These are phyloP conservation scores for Pachycephala philippinensis DNA, from an alignment of 2,113 vertebrate species.

Conservation along the genomic window DNA sequence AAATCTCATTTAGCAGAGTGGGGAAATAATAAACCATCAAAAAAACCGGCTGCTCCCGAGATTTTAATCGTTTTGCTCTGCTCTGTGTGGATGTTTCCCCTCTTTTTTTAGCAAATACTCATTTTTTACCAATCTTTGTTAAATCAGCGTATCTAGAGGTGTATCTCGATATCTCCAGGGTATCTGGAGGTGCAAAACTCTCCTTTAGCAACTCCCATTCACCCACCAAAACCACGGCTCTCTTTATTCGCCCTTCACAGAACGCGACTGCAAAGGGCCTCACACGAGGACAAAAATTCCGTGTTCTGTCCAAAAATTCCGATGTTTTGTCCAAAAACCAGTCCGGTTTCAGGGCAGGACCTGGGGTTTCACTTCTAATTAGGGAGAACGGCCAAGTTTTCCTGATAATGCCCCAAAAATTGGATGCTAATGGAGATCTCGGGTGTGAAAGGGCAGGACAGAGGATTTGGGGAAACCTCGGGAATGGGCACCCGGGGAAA, in stretches of 20 bases:
- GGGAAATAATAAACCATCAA: neutral
- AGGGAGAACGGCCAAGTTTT: rapidly evolving
- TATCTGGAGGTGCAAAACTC: neutral
- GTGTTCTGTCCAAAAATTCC: neutral
- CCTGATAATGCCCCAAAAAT: rapidly evolving
- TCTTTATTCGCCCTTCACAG: neutral
- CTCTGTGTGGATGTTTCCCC: too few relatives aligned
- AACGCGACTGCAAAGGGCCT: rapidly evolving
- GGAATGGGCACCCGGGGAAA: neutral
- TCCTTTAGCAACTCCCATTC: too few relatives aligned
- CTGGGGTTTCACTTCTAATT: rapidly evolving
- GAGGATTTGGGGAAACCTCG: neutral
- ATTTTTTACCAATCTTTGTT: neutral
- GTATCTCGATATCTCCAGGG: rapidly evolving
- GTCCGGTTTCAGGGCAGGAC: rapidly evolving
- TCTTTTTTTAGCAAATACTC: neutral
- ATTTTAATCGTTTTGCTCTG: neutral
- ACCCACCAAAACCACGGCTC: neutral
- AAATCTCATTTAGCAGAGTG: neutral
- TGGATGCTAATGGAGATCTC: neutral
- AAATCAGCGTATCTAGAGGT: neutral
- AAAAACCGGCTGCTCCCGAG: rapidly evolving
- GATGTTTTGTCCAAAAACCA: neutral
- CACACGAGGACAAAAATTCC: rapidly evolving
- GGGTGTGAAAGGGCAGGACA: neutral